Conservation (phyloP, 2,797 vertebrate genomes). For the Chaetophractus vellerosus region DNA sequence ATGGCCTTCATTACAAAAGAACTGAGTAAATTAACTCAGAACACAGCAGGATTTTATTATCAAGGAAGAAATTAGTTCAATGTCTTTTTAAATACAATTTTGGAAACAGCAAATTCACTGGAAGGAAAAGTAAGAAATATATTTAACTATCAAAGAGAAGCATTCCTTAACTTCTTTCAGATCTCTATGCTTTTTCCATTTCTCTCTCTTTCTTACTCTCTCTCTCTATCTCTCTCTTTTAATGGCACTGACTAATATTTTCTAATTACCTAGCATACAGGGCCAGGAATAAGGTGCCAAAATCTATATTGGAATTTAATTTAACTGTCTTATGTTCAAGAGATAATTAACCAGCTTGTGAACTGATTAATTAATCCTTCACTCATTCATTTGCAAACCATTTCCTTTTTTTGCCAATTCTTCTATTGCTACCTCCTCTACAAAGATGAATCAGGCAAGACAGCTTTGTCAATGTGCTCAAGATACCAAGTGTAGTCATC, state of each 20-base stretch:
- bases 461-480: neutral
- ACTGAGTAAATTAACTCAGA: slow-evolving; percentile 62
- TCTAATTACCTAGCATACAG: neutral
- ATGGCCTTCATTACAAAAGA: slow-evolving; percentile 66
- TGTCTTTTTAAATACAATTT: slow-evolving; percentile 66
- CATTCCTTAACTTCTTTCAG: neutral
- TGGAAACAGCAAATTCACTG: slow-evolving; percentile 41
- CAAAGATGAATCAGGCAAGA: neutral
- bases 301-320: neutral
- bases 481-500: neutral
- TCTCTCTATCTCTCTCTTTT: neutral
- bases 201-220: neutral
- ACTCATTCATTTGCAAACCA: neutral
- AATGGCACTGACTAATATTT: neutral
- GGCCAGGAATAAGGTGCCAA: neutral
- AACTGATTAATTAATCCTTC: neutral
- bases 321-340: neutral
- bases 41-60: slow-evolving; percentile 66
- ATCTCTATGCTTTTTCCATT: neutral
- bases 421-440: neutral
- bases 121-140: slow-evolving; percentile 61
- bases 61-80: slow-evolving; percentile 64
- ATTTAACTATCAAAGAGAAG: neutral
- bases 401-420: neutral
- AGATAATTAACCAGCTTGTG: neutral